Evolutionary conservation across 2,797 vertebrate species (phyloP).

Genomic region (Enoplosus armatus): DNA sequence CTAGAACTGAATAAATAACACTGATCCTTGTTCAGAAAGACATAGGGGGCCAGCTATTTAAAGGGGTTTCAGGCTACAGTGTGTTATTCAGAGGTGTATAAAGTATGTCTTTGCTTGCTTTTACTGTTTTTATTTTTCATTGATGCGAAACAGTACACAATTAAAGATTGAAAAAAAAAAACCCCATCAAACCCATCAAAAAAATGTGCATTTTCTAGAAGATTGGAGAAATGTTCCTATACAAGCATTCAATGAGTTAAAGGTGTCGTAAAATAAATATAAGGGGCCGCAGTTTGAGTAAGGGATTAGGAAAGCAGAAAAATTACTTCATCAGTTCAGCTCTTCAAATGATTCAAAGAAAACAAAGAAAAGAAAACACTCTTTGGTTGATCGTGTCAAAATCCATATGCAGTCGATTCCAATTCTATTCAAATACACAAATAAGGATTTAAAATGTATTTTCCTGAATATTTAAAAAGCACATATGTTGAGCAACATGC

Average conservation of each 20-base stretch:
- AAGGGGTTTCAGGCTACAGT: neutral
- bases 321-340: no score
- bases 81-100: neutral
- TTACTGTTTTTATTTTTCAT: neutral
- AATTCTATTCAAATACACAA: neutral
- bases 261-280: neutral
- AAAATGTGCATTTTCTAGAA: neutral
- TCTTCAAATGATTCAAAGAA: neutral
- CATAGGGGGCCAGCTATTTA: neutral
- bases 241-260: neutral
- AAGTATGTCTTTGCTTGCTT: neutral
- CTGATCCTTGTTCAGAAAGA: slow-evolving; percentile 5
- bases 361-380: neutral
- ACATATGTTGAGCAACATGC: neutral
- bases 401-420: neutral
- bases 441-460: neutral
- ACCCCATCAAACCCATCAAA: neutral
- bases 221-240: neutral
- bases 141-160: neutral
- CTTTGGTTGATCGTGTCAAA: neutral
- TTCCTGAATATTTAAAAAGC: neutral
- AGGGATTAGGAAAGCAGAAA: neutral
- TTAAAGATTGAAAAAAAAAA: neutral
- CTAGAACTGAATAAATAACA: slow-evolving; percentile 16
- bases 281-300: neutral